Evolutionary conservation across 2,113 vertebrate species (phyloP), one percentile per base, ranked within the genome.

Genomic region (Raja brachyura): DNA sequence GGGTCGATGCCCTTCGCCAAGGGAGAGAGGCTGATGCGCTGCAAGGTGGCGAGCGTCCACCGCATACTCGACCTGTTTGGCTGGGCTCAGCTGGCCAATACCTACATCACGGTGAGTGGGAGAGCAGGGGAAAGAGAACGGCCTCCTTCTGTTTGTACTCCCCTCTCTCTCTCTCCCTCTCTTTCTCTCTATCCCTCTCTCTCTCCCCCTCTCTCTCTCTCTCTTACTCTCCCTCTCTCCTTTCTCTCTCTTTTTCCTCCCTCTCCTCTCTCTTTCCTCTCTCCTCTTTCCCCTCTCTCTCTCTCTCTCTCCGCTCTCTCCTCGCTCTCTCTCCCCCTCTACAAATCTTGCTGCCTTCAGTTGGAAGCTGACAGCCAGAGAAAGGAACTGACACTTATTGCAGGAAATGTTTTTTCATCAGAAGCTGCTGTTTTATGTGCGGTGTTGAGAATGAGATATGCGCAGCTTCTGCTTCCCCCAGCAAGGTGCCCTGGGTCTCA

Each of bases 31-130:
- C 93, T 98, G 95, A 98, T 99, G 98, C 96, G 98, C 90, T 99
- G 98, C 95, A 99, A 99, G 95, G 96, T 99, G 92, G 97, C 97
- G 95, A 98, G 98, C 7, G 96, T 98, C 93, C 97, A 99, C 93
- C 97, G 98, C 0, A 97, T 99, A 93, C 96, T 99, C n/a, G 98
- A 99, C 95, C 97, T 99, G 59, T 98, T 97, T 0, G 98, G 98
- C 94, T 99, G 98, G 98, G 97, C 97, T 0, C 98, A 98, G 95
- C 96, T 99, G 93, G 97, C 97, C 0, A 96, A 95, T 56, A 97
- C 96, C 0, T 97, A 97, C 0, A 98, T 98, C 95, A 99, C 98
- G 0, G 98, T 99, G 93, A 97, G 97, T 93, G 25, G 28, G 1
- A 1, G 11, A 25, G 13, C 77, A 48, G 39, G 39, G 39, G 39